Base-by-base conservation (phyloP, 2,888 invertebrate genomes). In the Ectemnius lituratus region DNA sequence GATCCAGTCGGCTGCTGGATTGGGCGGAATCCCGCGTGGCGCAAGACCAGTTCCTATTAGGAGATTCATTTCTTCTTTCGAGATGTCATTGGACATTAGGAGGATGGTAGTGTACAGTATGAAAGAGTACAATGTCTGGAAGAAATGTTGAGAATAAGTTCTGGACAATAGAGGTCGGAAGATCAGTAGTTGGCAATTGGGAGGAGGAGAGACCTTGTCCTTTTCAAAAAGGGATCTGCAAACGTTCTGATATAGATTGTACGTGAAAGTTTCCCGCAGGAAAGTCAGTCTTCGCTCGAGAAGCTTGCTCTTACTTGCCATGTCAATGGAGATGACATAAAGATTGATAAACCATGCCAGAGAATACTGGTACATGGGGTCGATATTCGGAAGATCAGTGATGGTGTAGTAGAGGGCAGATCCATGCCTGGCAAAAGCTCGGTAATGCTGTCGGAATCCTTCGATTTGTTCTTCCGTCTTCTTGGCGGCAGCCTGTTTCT, bases 31-130 rank as follows among this genome's bases (percentile, higher is more conserved):
- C 87, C 94, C 94, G 85, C 95, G 95, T 68, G 95, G 91, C 59
- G 94, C 93, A 66, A 95, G 93, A 14, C 96, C 96, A 49, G 96
- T 97, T 60, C 96, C 95, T 75, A 97, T 91, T 62, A 97, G 92
- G 90, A 97, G 97, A 80, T 93, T 89, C 90, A 88, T 76, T 62
- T 86, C 91, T 72, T 89, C 88, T 74, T 91, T 91, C 62, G 91
- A 91, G 18, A 93, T 86, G 78, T 88, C 65, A 2, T 83, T 82
- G 1, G 83, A 76, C 61, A 86, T 75, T 85, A 91, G 79, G 45
- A 91, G 79, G 14, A 92, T 86, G 72, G 90, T 91, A 27, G 91
- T 88, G 80, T 93, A 93, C 56, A 94, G 88, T 49, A 94, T 88
- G 86, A 94, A 94, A 4, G 94, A 92, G 75, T 94, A 94, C 63